These are phyloP conservation scores for Coluber constrictor DNA, from an alignment of 2,797 vertebrate species.

Conservation along the genomic window DNA sequence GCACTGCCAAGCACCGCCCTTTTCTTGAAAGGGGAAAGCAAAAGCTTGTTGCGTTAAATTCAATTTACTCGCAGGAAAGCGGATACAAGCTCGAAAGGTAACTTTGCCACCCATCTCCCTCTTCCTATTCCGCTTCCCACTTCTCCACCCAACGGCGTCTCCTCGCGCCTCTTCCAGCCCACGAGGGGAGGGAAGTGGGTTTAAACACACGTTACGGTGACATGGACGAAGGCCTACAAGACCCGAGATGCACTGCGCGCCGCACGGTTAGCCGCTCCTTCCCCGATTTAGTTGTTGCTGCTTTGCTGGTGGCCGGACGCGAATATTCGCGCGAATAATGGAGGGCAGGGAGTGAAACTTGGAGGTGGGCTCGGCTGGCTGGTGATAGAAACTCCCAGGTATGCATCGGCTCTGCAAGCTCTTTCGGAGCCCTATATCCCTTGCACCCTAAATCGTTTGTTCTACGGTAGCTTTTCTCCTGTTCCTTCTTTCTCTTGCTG, in stretches of 20 bases:
- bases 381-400: not conserved
- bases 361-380: not conserved
- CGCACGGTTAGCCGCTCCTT: accelerated
- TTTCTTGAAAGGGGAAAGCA: not conserved
- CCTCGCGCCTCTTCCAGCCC: not conserved
- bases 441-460: not conserved
- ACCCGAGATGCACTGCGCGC: not conserved
- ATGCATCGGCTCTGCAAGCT: not conserved
- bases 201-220: not conserved
- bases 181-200: not conserved
- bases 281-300: not conserved
- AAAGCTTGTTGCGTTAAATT: not conserved
- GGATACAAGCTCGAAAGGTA: not conserved
- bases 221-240: not conserved
- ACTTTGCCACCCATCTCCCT: not conserved
- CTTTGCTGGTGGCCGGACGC: not conserved
- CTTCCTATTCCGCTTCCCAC: not conserved
- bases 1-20: not conserved
- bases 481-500: not conserved
- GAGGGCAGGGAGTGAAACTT: not conserved
- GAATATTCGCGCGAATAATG: not conserved
- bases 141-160: not conserved
- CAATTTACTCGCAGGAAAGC: not conserved
- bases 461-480: not conserved
- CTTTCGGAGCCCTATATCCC: not conserved